phyloP scores from a whole-genome alignment of 92 coral and sea anemone species.

The Metridium senile region DNA sequence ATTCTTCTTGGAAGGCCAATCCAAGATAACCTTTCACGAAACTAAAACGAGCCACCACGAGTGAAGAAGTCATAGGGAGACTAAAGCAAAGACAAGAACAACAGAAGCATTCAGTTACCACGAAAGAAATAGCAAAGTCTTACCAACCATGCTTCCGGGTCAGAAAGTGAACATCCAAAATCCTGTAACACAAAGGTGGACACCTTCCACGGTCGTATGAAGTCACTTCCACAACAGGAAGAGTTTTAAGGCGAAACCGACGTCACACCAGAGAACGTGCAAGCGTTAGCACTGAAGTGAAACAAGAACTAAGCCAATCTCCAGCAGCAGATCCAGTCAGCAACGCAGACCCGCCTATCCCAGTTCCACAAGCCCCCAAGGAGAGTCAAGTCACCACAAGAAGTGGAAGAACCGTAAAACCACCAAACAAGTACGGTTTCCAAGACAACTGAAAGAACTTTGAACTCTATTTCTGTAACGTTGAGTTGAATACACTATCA shows the following conservation, averaged over 20 bases:
- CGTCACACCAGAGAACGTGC: background rate
- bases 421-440: background rate
- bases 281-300: too few species aligned
- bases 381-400: background rate
- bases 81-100: conserved; percentile 41
- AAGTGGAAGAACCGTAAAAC: background rate
- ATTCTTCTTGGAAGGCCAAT: conserved; percentile 15
- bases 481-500: too few species aligned
- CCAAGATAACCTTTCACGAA: conserved; percentile 31
- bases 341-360: too few species aligned
- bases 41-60: background rate
- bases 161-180: too few species aligned
- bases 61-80: conserved; percentile 37
- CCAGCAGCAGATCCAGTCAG: too few species aligned
- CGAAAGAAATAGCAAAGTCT: background rate
- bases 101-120: conserved; percentile 32
- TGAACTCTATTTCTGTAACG: too few species aligned
- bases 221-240: background rate
- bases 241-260: background rate
- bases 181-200: background rate
- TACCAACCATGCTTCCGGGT: background rate
- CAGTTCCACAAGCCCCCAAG: background rate
- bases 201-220: background rate
- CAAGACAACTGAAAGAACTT: too few species aligned
- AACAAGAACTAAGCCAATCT: background rate